These are phyloP conservation scores for Hirtodrosophila cameraria DNA, from an alignment of 2,888 invertebrate species.

Conservation along the genomic window DNA sequence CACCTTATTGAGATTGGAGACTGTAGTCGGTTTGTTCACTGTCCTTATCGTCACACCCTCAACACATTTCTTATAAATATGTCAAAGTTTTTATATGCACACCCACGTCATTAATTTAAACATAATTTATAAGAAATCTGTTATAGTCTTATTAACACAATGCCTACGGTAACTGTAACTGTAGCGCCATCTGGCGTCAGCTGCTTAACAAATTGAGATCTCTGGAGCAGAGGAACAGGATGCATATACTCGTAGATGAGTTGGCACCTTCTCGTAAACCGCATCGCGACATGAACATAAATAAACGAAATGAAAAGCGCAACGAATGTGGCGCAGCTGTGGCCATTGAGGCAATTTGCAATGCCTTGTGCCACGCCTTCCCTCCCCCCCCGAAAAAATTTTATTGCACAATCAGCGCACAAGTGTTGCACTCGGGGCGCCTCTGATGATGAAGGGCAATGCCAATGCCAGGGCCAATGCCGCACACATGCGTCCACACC, in stretches of 20 bases:
- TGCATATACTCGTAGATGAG: constrained; percentile 48
- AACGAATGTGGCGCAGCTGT: constrained; percentile 73
- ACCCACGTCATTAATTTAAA: constrained; percentile 45
- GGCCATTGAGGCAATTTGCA: constrained; percentile 62
- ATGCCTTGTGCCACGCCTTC: constrained; percentile 56
- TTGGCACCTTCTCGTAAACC: constrained; percentile 70
- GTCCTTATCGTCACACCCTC: constrained; percentile 30
- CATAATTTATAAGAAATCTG: constrained; percentile 75
- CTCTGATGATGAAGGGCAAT: constrained; percentile 49
- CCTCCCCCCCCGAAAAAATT: constrained; percentile 9
- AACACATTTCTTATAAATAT: constrained; percentile 59
- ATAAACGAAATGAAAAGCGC: constrained; percentile 77
- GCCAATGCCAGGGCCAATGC: constrained; percentile 28
- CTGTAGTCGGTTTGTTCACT: background rate
- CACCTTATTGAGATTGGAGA: constrained; percentile 4
- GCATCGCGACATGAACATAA: constrained; percentile 71
- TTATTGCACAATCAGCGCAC: constrained; percentile 76
- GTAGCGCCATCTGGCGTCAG: constrained; percentile 69
- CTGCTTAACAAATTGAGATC: constrained; percentile 77
- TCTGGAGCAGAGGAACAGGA: constrained; percentile 4
- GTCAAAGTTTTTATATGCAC: constrained; percentile 19
- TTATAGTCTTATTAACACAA: constrained; percentile 67
- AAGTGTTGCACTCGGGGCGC: constrained; percentile 68
- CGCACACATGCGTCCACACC: constrained; percentile 56
- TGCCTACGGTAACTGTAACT: constrained; percentile 24